Percentiles rank a stretch among this genome's conserved stretches.
phyloP scores from a whole-genome alignment of 2,113 vertebrate genomes.

The Motacilla tschutschensis region DNA sequence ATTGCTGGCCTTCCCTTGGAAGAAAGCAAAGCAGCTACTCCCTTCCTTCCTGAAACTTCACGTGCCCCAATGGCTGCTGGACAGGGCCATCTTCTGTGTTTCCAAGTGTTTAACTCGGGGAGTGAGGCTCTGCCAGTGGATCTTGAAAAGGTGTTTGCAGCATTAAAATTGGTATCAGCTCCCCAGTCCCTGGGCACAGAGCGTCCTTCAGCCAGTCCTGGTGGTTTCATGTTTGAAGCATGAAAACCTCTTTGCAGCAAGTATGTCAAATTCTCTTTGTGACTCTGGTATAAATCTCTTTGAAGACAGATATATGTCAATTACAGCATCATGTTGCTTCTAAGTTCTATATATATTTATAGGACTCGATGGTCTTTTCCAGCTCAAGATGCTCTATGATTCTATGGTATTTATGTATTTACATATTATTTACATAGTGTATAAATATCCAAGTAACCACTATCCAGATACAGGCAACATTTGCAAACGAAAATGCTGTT shows the following conservation, averaged over 20 bases:
- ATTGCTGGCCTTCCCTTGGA: background rate
- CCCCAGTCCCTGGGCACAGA: background rate
- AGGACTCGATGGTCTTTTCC: background rate
- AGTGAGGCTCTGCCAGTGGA: background rate
- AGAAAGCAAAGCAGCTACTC: slow-evolving; percentile 49
- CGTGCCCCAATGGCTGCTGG: background rate
- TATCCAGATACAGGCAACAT: background rate
- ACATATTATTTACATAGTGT: background rate
- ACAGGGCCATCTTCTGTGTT: background rate
- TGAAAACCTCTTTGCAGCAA: background rate
- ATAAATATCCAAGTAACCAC: slow-evolving; percentile 21
- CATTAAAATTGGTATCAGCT: background rate
- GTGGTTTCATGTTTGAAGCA: background rate
- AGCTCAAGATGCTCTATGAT: background rate
- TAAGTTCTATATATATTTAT: background rate
- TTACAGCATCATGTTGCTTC: background rate
- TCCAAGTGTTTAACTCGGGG: background rate
- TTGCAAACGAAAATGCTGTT: background rate
- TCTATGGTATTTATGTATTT: background rate
- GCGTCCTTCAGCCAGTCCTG: background rate
- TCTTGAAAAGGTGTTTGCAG: background rate
- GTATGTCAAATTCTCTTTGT: background rate
- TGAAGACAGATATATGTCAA: background rate
- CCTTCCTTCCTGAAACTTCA: slow-evolving; percentile 41
- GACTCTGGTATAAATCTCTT: background rate